Conservation (phyloP, 2,888 invertebrate species). For the Invenusta paracnida region DNA sequence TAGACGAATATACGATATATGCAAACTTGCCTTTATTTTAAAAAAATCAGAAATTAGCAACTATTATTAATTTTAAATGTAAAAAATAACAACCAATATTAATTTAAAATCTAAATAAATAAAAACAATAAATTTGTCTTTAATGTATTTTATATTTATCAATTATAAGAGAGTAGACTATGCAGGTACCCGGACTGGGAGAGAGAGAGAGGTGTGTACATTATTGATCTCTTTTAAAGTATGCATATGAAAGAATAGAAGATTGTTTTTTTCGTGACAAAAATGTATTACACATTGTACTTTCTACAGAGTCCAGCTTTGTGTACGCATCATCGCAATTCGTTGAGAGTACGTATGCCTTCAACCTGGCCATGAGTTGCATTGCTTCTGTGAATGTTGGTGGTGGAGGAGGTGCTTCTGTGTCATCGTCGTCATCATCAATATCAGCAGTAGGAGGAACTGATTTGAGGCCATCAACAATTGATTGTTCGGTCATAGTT, state of each 20-base stretch:
- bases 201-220: constrained; percentile 16
- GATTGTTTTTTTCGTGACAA: constrained; percentile 26
- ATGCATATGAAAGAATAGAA: constrained; percentile 25
- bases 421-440: background rate
- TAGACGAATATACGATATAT: constrained; percentile 27
- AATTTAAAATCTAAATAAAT: constrained; percentile 29
- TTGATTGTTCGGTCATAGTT: constrained; percentile 22
- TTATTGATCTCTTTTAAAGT: constrained; percentile 7
- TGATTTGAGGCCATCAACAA: constrained; percentile 29
- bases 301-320: constrained; percentile 26
- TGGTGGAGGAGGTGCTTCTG: constrained; percentile 29
- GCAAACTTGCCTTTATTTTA: constrained; percentile 25
- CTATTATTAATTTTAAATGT: constrained; percentile 26
- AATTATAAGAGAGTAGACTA: constrained; percentile 29
- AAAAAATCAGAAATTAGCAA: constrained; percentile 29
- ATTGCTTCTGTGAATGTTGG: constrained; percentile 29
- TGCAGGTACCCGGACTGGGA: constrained; percentile 27
- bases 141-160: constrained; percentile 18
- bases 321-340: constrained; percentile 24
- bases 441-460: constrained; percentile 29
- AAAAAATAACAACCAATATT: constrained; percentile 13
- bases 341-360: constrained; percentile 23
- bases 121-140: constrained; percentile 29
- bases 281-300: constrained; percentile 29
- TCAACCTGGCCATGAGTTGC: constrained; percentile 11